These are phyloP conservation scores for Psophia crepitans DNA, from an alignment of 2,113 vertebrate species.

Conservation along the genomic window DNA sequence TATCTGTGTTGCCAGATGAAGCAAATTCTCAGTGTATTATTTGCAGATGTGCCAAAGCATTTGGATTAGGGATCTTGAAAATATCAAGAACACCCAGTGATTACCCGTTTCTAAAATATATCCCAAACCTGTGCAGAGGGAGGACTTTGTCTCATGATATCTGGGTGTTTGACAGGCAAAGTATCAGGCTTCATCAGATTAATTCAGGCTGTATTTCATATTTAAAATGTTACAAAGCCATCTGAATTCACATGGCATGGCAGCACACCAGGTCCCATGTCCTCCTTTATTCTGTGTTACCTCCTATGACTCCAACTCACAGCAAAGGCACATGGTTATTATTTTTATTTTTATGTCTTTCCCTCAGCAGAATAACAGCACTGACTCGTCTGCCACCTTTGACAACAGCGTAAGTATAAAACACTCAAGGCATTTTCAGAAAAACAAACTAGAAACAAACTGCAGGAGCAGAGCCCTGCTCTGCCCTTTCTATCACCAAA, in stretches of 20 bases:
- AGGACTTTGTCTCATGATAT: not conserved
- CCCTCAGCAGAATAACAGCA: not conserved
- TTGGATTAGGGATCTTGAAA: not conserved
- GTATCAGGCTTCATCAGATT: not conserved
- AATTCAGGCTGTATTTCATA: not conserved
- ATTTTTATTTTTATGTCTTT: not conserved
- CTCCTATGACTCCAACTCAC: not conserved
- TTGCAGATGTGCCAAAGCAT: not conserved
- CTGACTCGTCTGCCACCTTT: constrained; percentile 40
- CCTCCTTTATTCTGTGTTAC: not conserved
- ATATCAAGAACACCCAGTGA: not conserved
- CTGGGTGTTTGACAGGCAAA: not conserved
- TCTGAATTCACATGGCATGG: not conserved
- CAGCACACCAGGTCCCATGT: not conserved
- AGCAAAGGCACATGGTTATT: not conserved
- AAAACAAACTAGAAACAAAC: constrained; percentile 10
- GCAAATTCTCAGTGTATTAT: not conserved
- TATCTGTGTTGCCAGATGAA: not conserved
- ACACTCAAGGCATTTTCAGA: not conserved
- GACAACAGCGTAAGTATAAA: not conserved
- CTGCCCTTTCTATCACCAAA: not conserved
- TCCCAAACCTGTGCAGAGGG: not conserved
- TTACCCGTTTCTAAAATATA: not conserved
- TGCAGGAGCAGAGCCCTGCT: not conserved
- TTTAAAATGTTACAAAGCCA: not conserved